These are phyloP conservation scores for Caiman crocodilus DNA, from an alignment of 2,797 vertebrate genomes.

Conservation along the genomic window DNA sequence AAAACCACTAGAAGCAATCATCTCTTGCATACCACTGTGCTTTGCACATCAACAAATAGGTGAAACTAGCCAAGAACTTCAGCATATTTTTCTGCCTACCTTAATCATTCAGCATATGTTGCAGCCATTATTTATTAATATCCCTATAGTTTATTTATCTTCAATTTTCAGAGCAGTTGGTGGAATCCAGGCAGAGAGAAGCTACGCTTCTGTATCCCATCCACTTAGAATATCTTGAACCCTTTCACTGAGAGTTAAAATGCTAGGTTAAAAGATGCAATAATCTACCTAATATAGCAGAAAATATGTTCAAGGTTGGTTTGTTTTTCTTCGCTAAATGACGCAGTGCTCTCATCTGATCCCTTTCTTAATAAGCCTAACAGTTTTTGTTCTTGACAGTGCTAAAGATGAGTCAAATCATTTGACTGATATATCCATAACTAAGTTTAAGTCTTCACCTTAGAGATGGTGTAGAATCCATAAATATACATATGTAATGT, in stretches of 20 bases:
- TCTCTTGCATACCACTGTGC: constrained; percentile 11
- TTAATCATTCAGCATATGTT: background rate
- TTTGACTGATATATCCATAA: background rate
- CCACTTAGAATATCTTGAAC: background rate
- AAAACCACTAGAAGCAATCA: constrained; percentile 42
- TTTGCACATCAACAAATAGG: background rate
- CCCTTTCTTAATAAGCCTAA: background rate
- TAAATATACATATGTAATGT: too few species aligned
- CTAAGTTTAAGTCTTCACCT: background rate
- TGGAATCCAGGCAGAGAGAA: background rate
- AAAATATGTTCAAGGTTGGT: background rate
- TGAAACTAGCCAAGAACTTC: background rate
- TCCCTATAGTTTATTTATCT: background rate
- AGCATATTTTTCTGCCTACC: background rate
- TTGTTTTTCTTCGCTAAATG: background rate
- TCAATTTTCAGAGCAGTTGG: background rate
- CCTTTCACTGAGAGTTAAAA: background rate
- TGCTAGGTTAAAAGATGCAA: too few species aligned
- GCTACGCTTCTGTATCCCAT: background rate
- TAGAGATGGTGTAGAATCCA: too few species aligned
- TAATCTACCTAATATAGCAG: too few species aligned
- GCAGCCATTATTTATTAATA: background rate
- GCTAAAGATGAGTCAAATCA: background rate
- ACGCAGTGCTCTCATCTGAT: background rate
- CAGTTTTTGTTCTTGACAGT: background rate